Base-by-base conservation (phyloP, 1,140 invertebrate genomes). In the Drosophila gunungcola region DNA sequence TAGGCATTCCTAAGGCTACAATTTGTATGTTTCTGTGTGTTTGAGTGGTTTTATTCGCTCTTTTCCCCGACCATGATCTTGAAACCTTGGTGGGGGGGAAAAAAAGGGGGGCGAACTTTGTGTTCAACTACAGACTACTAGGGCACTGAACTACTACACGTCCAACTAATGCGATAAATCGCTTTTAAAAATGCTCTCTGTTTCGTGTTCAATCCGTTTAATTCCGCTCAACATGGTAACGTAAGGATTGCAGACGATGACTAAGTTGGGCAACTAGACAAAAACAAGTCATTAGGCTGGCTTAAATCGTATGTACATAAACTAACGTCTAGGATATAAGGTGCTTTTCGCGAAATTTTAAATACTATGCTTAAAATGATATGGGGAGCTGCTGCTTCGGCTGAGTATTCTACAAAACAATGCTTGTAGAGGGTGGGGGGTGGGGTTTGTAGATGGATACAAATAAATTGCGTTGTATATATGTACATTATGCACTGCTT, bases 1-100 rank as follows among this genome's bases (percentile, higher is more conserved):
- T 75, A 53, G 65, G 67, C 75, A 58, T 58, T 52, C 52, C 70
- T 76, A 76, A 76, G 73, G 73, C 73, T 76, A 67, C 21, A 54
- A 49, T 51, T 52, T 57, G 41, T 74, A 39, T 53, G 9, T 49
- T 12, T 72, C 21, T 49, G 41, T 56, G 51, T 43, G 32, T 36
- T 13, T 16, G 56, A 9, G 11, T 49, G 63, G 25, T 29, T 52
- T 13, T 6, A 9, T 2, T 43, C 12, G n/a, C 29, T n/a, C 4
- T 9, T 25, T 41, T 9, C 29, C 5, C 25, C 11, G 57, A 25
- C 32, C 13, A 12, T 41, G 63, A 39, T 36, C 16, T 38, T 29
- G 12, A 3, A 39, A 55, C 45, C 25, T 32, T 6, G 38, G 25
- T 11, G 16, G 25, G 38, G 25, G 11, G 16, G 25, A 16, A 13